These are phyloP conservation scores for Microchirus variegatus DNA, from an alignment of 2,797 vertebrate genomes.

Conservation along the genomic window DNA sequence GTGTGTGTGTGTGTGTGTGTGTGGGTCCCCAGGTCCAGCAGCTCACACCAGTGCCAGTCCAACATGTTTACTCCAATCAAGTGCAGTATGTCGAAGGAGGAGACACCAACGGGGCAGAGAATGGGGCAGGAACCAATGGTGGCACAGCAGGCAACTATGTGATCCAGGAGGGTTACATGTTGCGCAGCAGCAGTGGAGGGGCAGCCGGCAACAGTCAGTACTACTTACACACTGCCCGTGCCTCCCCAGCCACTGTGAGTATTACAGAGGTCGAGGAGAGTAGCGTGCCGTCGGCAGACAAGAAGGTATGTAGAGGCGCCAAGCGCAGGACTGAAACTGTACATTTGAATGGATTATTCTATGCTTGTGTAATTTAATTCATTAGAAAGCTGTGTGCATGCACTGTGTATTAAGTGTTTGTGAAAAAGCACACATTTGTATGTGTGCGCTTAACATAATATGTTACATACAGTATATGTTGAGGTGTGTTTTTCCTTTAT, in stretches of 20 bases:
- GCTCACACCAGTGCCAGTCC: constrained; percentile 90
- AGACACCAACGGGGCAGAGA: constrained; percentile 83
- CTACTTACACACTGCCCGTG: constrained; percentile 91
- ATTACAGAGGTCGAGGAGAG: constrained; percentile 87
- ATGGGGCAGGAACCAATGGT: constrained; percentile 77
- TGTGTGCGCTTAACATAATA: neutral
- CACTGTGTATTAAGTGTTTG: constrained; percentile 16
- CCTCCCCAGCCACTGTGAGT: constrained; percentile 95
- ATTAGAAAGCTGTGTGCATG: constrained; percentile 30
- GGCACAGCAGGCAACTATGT: constrained; percentile 87
- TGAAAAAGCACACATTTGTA: constrained; percentile 5
- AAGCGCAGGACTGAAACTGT: constrained; percentile 57
- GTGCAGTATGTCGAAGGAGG: constrained; percentile 94
- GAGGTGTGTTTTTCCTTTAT: constrained; percentile 3
- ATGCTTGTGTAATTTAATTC: constrained; percentile 19
- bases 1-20: constrained; percentile 18
- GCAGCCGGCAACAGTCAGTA: constrained; percentile 82
- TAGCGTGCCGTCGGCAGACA: constrained; percentile 89
- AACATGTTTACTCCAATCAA: constrained; percentile 92
- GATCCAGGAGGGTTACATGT: constrained; percentile 94
- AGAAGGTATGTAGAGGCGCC: constrained; percentile 86
- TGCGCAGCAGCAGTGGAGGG: constrained; percentile 79
- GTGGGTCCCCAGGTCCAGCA: constrained; percentile 74
- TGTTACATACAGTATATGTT: neutral
- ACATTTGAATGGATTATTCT: constrained; percentile 34